phyloP scores from a whole-genome alignment of 2,113 vertebrate species.

The Urocolius indicus region DNA sequence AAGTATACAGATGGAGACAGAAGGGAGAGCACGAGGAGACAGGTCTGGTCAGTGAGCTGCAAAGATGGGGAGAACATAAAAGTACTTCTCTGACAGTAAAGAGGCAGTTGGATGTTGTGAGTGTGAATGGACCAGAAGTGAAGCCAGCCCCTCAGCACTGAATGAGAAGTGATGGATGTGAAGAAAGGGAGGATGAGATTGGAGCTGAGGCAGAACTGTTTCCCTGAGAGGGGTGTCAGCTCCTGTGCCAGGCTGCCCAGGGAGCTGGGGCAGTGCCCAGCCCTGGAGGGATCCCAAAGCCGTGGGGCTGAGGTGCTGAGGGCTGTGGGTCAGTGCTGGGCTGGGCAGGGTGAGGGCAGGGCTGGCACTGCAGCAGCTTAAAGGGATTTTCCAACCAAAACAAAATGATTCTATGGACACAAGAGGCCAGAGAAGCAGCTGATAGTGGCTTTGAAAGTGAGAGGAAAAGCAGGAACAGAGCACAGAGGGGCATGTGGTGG shows the following conservation, averaged over 20 bases:
- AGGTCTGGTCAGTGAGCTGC: background rate
- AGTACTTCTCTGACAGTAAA: background rate
- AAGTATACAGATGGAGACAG: background rate
- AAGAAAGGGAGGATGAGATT: background rate
- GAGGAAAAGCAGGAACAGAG: background rate
- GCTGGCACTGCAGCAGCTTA: too few relatives aligned
- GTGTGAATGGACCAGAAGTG: background rate
- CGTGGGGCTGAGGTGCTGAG: too few relatives aligned
- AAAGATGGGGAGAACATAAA: background rate
- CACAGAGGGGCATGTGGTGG: rapidly evolving
- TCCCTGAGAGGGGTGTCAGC: too few relatives aligned
- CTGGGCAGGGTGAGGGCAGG: too few relatives aligned
- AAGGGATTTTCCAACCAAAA: too few relatives aligned
- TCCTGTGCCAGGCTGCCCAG: too few relatives aligned
- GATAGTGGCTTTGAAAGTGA: background rate
- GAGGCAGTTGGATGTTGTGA: rapidly evolving
- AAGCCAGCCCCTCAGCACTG: background rate
- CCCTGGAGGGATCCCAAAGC: too few relatives aligned
- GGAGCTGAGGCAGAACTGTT: too few relatives aligned
- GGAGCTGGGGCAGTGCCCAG: too few relatives aligned
- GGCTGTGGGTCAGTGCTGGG: too few relatives aligned
- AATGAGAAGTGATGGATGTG: background rate
- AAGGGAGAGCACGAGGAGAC: background rate
- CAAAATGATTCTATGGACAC: background rate
- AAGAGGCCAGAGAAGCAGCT: background rate